These are phyloP conservation scores for Corvus hawaiiensis DNA, from an alignment of 2,113 vertebrate species.

Conservation along the genomic window DNA sequence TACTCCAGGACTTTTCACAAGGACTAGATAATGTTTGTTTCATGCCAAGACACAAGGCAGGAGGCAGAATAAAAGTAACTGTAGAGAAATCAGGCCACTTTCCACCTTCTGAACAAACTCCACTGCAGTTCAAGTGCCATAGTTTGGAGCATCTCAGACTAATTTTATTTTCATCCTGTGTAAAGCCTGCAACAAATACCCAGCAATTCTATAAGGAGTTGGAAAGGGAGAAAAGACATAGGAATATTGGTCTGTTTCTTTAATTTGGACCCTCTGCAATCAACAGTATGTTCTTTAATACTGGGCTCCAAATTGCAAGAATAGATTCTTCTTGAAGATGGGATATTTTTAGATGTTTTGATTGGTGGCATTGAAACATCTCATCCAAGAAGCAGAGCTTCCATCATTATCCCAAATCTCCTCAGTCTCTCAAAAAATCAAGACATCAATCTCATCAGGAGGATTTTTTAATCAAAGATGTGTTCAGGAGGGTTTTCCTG, in stretches of 20 bases:
- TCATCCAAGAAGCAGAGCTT: neutral
- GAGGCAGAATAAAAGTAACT: neutral
- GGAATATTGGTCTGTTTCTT: neutral
- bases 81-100: neutral
- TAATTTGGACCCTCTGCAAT: neutral
- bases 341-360: constrained; percentile 19
- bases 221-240: neutral
- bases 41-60: neutral
- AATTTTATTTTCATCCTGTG: neutral
- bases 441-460: neutral
- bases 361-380: neutral
- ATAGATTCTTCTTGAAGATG: neutral
- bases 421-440: neutral
- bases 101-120: neutral
- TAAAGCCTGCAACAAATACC: neutral
- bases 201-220: neutral
- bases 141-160: neutral
- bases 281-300: neutral
- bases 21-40: neutral
- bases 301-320: neutral
- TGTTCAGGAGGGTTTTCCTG: neutral
- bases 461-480: neutral
- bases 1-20: neutral
- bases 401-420: neutral
- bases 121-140: neutral